phyloP scores from a whole-genome alignment of 2,888 invertebrate genomes.

The Hemithea aestivaria region DNA sequence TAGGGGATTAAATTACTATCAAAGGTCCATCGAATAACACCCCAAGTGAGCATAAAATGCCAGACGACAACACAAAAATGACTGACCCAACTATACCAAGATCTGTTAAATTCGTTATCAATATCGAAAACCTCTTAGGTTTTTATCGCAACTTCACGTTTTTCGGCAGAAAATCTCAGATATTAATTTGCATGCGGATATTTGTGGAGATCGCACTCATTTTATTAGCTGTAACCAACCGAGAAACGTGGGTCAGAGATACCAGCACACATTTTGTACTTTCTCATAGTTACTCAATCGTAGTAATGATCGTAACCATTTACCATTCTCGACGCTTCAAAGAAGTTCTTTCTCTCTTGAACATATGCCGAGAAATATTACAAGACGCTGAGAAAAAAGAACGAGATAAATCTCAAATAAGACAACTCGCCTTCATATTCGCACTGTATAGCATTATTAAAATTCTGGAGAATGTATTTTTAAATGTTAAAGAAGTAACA shows the following conservation, averaged over 20 bases:
- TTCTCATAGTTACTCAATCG: background rate
- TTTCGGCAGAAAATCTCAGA: background rate
- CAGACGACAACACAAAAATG: too few relatives aligned
- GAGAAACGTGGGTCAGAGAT: too few relatives aligned
- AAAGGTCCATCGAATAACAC: too few relatives aligned
- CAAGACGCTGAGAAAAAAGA: background rate
- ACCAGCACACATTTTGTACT: background rate
- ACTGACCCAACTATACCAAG: too few relatives aligned
- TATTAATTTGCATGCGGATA: background rate
- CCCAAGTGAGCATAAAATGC: too few relatives aligned
- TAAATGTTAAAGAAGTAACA: too few relatives aligned
- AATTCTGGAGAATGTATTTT: too few relatives aligned
- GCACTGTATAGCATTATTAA: too few relatives aligned
- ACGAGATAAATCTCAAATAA: too few relatives aligned
- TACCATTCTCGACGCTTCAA: constrained; percentile 2
- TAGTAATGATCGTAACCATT: background rate
- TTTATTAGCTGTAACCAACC: background rate
- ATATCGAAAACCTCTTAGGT: constrained; percentile 2
- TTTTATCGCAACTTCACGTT: constrained; percentile 4
- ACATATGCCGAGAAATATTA: constrained; percentile 1
- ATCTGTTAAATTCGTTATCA: background rate
- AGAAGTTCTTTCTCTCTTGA: background rate
- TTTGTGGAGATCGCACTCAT: background rate
- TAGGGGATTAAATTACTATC: too few relatives aligned
- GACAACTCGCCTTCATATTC: too few relatives aligned